phyloP scores from a whole-genome alignment of 1,140 invertebrate species.

The Lepidurus packardi region DNA sequence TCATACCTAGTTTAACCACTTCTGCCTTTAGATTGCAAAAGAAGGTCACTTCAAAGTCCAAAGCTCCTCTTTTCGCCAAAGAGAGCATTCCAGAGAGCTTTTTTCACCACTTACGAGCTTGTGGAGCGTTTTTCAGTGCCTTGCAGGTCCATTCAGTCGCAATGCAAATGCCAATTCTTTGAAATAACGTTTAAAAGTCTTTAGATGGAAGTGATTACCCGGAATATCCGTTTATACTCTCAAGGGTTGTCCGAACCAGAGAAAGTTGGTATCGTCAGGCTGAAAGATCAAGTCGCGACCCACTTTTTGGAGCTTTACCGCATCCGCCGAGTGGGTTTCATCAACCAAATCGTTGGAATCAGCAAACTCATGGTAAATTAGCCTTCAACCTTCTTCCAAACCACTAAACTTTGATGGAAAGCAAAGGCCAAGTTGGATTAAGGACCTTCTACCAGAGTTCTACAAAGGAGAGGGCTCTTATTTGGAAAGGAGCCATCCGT shows the following conservation, averaged over 20 bases:
- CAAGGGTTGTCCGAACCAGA: background rate
- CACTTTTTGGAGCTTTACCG: constrained; percentile 41
- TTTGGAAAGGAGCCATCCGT: background rate
- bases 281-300: background rate
- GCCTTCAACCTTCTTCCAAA: background rate
- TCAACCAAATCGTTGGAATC: constrained; percentile 39
- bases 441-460: background rate
- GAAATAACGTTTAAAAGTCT: background rate
- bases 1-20: background rate
- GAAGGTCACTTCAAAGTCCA: background rate
- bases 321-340: constrained; percentile 48
- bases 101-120: background rate
- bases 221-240: background rate
- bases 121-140: background rate
- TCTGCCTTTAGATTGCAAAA: background rate
- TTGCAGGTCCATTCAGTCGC: background rate
- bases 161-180: background rate
- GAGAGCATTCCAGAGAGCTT: background rate
- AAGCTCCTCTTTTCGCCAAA: background rate
- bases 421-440: constrained; percentile 28
- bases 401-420: constrained; percentile 37
- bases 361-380: constrained; percentile 42
- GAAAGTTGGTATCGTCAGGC: background rate
- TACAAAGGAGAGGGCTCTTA: constrained; percentile 9
- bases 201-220: background rate